Base-by-base conservation (phyloP, 2,113 vertebrate genomes). In the Eptatretus burgeri region DNA sequence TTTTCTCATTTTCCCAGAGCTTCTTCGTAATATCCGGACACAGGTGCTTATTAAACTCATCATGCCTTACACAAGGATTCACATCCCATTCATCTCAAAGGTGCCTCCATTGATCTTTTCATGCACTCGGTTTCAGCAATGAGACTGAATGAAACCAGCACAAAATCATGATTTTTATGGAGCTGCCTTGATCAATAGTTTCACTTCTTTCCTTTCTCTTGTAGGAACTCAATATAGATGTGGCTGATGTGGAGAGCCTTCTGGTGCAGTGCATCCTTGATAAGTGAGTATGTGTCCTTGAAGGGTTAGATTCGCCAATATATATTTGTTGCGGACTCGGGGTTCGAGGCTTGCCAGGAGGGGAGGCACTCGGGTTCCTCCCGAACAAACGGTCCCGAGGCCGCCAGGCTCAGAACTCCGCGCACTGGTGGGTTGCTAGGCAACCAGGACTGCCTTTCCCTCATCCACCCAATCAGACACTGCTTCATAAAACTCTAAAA, bases 1-100 rank as follows among this genome's bases (percentile, higher is more conserved):
- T n/a, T 63, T 14, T 63, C 5, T n/a, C 8, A 69, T 66, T 71
- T 70, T 74, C 80, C 51, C 78, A 98, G 91, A 98, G 71, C 82
- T 98, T 71, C 79, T 98, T 76, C 72, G 84, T 71, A 98, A 98
- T 78, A 98, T 98, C 81, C 83, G 89, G 82, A 98, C 89, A 75
- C 89, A 98, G 86, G 91, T 94, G 76, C 88, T 96, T 76, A 98
- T 98, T 78, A 95, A 93, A 78, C 83, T 98, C 85, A 98, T 96
- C 79, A 98, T 95, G 78, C 89, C 91, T 73, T 98, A 98, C 76
- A 98, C 91, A 70, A 91, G 91, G 82, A 96, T 96, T 88, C 91
- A 98, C 84, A 98, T 96, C 82, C 87, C 85, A 70, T 96, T 96
- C 76, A 98, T 98, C 81, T 98, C 91, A 71, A 98, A 96, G 89